A percentile compares a stretch with the other conserved stretches of the same genome.
Conservation (phyloP, 2,113 vertebrate species). For the Pangasianodon gigas region DNA sequence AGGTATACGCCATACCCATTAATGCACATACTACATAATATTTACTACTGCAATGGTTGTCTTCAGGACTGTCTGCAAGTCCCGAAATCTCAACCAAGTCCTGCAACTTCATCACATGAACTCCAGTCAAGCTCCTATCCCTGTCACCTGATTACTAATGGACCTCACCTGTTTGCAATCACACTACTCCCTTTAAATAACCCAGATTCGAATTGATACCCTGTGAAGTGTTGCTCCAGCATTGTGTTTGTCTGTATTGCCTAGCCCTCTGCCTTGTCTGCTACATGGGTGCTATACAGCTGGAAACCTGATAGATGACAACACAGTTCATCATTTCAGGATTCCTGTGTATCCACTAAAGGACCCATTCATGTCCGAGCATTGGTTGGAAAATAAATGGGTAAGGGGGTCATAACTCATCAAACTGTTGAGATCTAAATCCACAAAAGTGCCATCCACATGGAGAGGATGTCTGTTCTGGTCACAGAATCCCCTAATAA, state of each 20-base stretch:
- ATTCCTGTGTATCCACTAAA: background rate
- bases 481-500: background rate
- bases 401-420: background rate
- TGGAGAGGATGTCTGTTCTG: background rate
- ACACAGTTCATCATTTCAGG: background rate
- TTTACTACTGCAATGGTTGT: no score
- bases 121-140: background rate
- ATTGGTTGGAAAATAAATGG: background rate
- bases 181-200: background rate
- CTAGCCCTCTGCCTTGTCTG: background rate
- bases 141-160: background rate
- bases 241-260: background rate
- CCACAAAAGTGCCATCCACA: background rate
- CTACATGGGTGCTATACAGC: background rate
- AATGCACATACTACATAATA: no score
- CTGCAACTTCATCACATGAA: no score
- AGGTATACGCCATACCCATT: no score
- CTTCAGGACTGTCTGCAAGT: no score
- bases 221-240: background rate
- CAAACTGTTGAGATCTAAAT: background rate
- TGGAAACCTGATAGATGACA: background rate
- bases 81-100: no score
- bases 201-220: background rate
- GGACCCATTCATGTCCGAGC: background rate
- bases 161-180: background rate